These are phyloP conservation scores for Onthophagus sagittarius DNA, from an alignment of 2,888 invertebrate genomes.

Conservation along the genomic window DNA sequence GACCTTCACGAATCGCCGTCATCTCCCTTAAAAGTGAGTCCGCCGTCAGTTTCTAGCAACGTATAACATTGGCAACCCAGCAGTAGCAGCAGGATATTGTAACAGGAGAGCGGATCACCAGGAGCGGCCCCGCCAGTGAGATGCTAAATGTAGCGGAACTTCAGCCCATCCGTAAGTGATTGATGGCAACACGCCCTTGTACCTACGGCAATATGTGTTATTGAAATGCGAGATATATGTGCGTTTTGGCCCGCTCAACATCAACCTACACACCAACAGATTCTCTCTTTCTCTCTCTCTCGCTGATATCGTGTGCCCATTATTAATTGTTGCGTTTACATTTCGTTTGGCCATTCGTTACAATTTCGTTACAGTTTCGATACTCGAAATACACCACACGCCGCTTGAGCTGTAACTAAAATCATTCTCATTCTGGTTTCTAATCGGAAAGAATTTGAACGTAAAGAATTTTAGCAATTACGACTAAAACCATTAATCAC, in stretches of 20 bases:
- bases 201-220: constrained; percentile 48
- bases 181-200: constrained; percentile 49
- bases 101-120: constrained; percentile 23
- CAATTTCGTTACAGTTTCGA: background rate
- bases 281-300: too few species aligned
- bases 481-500: background rate
- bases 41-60: background rate
- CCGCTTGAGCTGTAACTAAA: background rate
- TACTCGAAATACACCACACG: background rate
- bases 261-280: background rate
- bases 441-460: background rate
- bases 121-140: constrained; percentile 25
- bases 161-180: constrained; percentile 50
- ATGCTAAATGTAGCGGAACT: constrained; percentile 52
- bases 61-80: background rate
- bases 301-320: background rate
- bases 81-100: constrained; percentile 33
- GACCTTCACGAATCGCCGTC: too few species aligned
- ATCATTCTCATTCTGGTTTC: too few species aligned
- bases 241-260: constrained; percentile 6
- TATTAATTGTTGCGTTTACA: background rate
- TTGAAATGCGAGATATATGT: constrained; percentile 46
- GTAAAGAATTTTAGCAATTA: background rate
- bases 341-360: background rate
- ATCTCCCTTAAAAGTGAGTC: too few species aligned